Conservation (phyloP, 2,888 invertebrate genomes). For the Heliconius charithonia region DNA sequence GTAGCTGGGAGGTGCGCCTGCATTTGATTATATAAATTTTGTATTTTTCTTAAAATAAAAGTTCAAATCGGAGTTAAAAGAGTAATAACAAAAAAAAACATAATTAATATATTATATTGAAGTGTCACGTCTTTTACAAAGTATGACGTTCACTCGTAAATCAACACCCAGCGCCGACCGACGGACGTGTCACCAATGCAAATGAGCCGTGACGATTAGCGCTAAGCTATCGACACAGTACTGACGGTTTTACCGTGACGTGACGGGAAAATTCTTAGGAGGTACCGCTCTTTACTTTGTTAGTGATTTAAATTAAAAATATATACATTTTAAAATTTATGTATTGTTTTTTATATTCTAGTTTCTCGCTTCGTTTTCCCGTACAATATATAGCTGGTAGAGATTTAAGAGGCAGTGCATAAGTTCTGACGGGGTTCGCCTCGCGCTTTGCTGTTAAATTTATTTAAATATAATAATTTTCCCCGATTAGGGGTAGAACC, state of each 20-base stretch:
- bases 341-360: too few relatives aligned
- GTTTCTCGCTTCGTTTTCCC: too few relatives aligned
- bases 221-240: conserved; percentile 26
- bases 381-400: too few relatives aligned
- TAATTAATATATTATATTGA: conserved; percentile 3
- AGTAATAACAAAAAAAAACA: neutral
- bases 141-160: conserved; percentile 27
- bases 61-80: too few relatives aligned
- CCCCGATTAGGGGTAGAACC: too few relatives aligned
- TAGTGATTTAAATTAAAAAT: neutral
- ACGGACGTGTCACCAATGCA: conserved; percentile 37
- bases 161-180: conserved; percentile 24
- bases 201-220: conserved; percentile 36
- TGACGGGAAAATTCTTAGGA: neutral
- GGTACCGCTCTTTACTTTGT: neutral
- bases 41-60: too few relatives aligned
- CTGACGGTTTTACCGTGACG: conserved; percentile 20
- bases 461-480: too few relatives aligned
- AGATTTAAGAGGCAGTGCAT: too few relatives aligned
- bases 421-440: too few relatives aligned
- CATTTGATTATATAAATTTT: too few relatives aligned
- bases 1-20: too few relatives aligned
- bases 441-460: too few relatives aligned
- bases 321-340: neutral
- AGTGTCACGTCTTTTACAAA: conserved; percentile 1